A percentile compares a stretch with the other conserved stretches of the same genome.
phyloP scores from a whole-genome alignment of 2,888 invertebrate species.

The Baronia brevicornis region DNA sequence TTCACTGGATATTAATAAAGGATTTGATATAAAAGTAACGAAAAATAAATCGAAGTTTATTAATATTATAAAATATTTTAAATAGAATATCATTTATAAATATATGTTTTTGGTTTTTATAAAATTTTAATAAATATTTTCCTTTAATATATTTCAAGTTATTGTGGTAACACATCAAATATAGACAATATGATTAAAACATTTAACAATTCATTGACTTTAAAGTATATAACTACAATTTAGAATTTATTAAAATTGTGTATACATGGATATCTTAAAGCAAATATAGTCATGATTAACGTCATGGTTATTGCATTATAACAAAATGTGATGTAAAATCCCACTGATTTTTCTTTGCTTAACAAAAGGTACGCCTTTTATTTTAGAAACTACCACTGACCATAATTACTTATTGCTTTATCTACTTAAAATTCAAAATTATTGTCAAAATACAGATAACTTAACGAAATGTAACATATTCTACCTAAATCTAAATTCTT shows the following conservation, averaged over 20 bases:
- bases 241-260: background rate
- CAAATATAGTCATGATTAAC: conserved; percentile 21
- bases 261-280: conserved; percentile 12
- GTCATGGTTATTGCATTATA: conserved; percentile 24
- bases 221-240: background rate
- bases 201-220: background rate
- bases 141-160: conserved; percentile 8
- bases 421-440: conserved; percentile 15
- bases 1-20: conserved; percentile 7
- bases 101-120: conserved; percentile 9
- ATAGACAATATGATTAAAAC: no score
- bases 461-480: conserved; percentile 3
- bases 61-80: conserved; percentile 6
- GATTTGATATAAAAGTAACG: conserved; percentile 11
- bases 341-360: background rate
- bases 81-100: conserved; percentile 5
- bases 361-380: conserved; percentile 2
- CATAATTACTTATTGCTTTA: conserved; percentile 19
- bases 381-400: conserved; percentile 23
- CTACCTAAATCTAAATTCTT: no score
- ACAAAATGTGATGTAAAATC: conserved; percentile 8
- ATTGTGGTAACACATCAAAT: conserved; percentile 9
- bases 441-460: conserved; percentile 8
- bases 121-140: conserved; percentile 2
- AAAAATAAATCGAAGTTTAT: conserved; percentile 11